Evolutionary conservation across 2,888 invertebrate species (phyloP).

Genomic region (Malachius bipustulatus): DNA sequence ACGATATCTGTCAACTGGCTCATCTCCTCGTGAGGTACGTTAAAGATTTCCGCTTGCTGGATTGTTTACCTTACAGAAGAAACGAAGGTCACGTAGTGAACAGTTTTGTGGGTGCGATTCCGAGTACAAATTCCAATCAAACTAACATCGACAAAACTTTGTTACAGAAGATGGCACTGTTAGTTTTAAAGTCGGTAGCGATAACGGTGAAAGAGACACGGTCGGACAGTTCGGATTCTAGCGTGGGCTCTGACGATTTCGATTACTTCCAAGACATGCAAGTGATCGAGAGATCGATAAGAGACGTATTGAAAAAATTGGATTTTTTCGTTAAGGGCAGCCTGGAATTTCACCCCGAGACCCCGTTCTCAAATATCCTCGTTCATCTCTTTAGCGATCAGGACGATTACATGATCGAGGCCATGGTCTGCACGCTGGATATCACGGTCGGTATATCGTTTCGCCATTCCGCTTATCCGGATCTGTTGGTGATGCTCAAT

Average conservation of each 20-base stretch:
- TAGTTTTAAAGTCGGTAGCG: slow-evolving; percentile 79
- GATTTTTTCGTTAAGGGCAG: slow-evolving; percentile 71
- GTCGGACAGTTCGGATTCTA: slow-evolving; percentile 72
- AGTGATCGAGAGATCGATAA: slow-evolving; percentile 72
- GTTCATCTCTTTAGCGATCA: slow-evolving; percentile 83
- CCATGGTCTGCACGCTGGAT: slow-evolving; percentile 84
- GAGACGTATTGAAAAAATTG: slow-evolving; percentile 69
- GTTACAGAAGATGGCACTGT: slow-evolving; percentile 73
- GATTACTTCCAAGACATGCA: slow-evolving; percentile 84
- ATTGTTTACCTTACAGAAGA: slow-evolving; percentile 36
- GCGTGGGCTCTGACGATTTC: slow-evolving; percentile 71
- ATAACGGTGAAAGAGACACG: slow-evolving; percentile 83
- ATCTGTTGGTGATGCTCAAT: slow-evolving; percentile 69
- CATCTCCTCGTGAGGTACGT: slow-evolving; percentile 77
- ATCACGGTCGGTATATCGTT: slow-evolving; percentile 77
- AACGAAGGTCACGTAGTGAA: slow-evolving; percentile 34
- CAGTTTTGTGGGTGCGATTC: slow-evolving; percentile 35
- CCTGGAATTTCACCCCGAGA: slow-evolving; percentile 77
- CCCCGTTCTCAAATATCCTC: slow-evolving; percentile 76
- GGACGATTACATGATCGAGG: slow-evolving; percentile 82
- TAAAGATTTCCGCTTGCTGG: slow-evolving; percentile 68
- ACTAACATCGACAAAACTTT: slow-evolving; percentile 58
- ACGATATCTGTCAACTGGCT: slow-evolving; percentile 78
- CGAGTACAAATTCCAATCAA: slow-evolving; percentile 28
- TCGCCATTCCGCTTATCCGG: slow-evolving; percentile 67